Evolutionary conservation across 64 coral and sea anemone species (phyloP).

Genomic region (Actinia tenebrosa): DNA sequence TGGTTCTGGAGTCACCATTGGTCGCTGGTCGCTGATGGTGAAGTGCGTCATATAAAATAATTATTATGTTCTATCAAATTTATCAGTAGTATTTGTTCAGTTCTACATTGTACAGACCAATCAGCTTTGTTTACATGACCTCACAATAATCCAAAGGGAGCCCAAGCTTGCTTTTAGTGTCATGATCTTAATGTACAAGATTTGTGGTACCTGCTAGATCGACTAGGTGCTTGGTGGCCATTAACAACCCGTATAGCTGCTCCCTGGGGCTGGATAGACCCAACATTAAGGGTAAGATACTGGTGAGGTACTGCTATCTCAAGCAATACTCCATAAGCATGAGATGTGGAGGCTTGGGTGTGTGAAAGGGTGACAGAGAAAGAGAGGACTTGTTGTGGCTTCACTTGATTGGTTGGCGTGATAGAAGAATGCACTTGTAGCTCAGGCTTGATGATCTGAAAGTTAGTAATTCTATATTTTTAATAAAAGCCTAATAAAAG

Average conservation of each 20-base stretch:
- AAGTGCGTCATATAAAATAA: too few relatives aligned
- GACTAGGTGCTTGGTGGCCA: conserved; percentile 61
- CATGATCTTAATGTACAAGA: background rate
- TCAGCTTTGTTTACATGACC: too few relatives aligned
- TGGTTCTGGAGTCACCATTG: too few relatives aligned
- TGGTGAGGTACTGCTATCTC: conserved; percentile 67
- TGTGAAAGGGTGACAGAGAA: conserved; percentile 48
- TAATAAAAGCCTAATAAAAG: too few relatives aligned
- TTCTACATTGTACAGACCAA: too few relatives aligned
- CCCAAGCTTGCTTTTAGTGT: background rate
- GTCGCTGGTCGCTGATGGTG: too few relatives aligned
- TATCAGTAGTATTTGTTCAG: too few relatives aligned
- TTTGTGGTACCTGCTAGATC: conserved; percentile 35
- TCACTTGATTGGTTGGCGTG: conserved; percentile 20
- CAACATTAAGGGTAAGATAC: conserved; percentile 23
- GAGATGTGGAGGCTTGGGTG: conserved; percentile 25
- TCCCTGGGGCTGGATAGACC: conserved; percentile 4
- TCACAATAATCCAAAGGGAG: too few relatives aligned
- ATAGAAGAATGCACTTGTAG: conserved; percentile 30
- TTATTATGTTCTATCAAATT: too few relatives aligned
- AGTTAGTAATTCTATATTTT: background rate
- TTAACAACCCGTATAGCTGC: conserved; percentile 13
- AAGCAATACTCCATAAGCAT: conserved; percentile 66
- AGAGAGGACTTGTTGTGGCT: conserved; percentile 21
- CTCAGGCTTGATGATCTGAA: conserved; percentile 63